These are phyloP conservation scores for Siphamia tubifer DNA, from an alignment of 2,113 vertebrate genomes.

Conservation along the genomic window DNA sequence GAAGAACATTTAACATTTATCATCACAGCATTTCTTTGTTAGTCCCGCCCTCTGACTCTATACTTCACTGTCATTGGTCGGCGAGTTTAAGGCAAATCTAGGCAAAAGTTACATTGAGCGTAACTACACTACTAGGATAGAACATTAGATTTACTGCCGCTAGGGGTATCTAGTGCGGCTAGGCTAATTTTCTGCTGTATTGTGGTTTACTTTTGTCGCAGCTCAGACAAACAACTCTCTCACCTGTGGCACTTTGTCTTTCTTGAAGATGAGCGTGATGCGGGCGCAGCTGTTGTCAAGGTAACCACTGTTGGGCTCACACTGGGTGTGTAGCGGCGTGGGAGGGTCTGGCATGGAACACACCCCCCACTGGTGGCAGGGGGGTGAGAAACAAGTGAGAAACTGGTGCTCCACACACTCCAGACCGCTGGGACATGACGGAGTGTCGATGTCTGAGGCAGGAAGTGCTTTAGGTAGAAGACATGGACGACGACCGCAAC, in stretches of 20 bases:
- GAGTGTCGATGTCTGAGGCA: conserved; percentile 13
- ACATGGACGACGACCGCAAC: conserved; percentile 89
- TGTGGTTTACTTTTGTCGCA: no score
- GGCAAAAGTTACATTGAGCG: no score
- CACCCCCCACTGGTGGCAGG: conserved; percentile 88
- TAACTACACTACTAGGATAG: no score
- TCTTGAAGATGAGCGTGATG: conserved; percentile 89
- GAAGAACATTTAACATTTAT: no score
- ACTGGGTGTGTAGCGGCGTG: conserved; percentile 77
- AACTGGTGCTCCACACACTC: conserved; percentile 81
- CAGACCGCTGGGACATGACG: conserved; percentile 83
- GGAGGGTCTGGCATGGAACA: conserved; percentile 81
- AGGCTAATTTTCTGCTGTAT: no score
- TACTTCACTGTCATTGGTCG: no score
- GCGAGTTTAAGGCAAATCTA: no score
- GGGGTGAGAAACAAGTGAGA: conserved; percentile 87
- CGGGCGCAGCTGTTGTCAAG: conserved; percentile 89
- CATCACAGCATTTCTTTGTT: no score
- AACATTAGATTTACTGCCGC: no score
- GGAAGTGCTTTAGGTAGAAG: conserved; percentile 72
- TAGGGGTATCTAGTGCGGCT: no score
- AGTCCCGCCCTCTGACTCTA: no score
- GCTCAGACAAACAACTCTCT: conserved; percentile 6
- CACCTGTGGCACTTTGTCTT: conserved; percentile 89
- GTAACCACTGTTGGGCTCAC: conserved; percentile 85